Base-by-base conservation (phyloP, 2,113 vertebrate species). In the Orientallactaga bullata region DNA sequence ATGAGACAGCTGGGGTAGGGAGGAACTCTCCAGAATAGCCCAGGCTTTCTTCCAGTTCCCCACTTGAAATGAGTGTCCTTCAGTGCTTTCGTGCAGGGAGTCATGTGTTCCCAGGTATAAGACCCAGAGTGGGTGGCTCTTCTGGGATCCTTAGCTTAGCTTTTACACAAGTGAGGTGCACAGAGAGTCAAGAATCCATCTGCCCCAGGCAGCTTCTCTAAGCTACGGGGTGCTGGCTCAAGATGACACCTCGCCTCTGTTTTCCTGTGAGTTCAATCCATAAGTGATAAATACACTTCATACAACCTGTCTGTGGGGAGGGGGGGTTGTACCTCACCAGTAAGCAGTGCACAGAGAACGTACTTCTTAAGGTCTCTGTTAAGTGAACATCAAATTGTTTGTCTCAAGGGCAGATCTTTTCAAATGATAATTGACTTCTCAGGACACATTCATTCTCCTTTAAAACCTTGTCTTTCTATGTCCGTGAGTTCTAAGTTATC, bases 371-470 rank as follows among this genome's bases (percentile, higher is more conserved):
- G 35, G 20, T 20, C 63, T 79, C 3, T 55, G 51, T 60, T 88
- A 66, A 66, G 15, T 91, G 71, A 66, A 72, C 9, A 60, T 89
- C 79, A 90, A 85, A 9, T 78, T 72, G 28, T 77, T 71, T 39
- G 37, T 71, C 35, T 71, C 23, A 47, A 69, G 18, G 69, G 32
- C 24, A 87, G 28, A 68, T 30, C 68, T 35, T 39, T 72, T 61
- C 47, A 88, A 79, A 73, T 69, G 32, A 88, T 42, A 87, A 73
- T 72, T 80, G 84, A 89, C 79, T 94, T 85, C 35, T 88, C 60
- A 89, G 77, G 26, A 86, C 20, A 69, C 20, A 85, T 85, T 85
- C 26, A 91, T 89, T 65, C 13, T 47, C 80, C 81, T 39, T 68
- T 11, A 89, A 89, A 94, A 58, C n/a, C 42, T 80, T 23, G 85